phyloP scores from a whole-genome alignment of 2,113 vertebrate species.

The Anthoscopus minutus region DNA sequence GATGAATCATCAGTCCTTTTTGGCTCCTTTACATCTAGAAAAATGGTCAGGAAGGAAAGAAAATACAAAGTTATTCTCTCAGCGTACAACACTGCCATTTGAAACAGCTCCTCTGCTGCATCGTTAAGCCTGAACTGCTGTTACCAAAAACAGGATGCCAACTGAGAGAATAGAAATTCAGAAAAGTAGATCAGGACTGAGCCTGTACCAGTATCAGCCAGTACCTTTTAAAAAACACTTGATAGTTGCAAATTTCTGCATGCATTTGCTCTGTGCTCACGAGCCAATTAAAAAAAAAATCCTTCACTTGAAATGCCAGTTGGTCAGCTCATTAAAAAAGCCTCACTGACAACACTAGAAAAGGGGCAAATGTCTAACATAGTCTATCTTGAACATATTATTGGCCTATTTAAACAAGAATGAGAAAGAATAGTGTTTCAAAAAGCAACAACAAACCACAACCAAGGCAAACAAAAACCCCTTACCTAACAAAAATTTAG shows the following conservation, averaged over 20 bases:
- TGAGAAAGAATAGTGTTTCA: not conserved
- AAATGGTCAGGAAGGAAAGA: not conserved
- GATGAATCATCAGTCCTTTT: not conserved
- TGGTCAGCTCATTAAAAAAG: conserved; percentile 26
- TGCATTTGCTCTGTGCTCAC: not conserved
- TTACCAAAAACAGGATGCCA: not conserved
- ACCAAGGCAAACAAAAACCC: not conserved
- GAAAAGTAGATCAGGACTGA: not conserved
- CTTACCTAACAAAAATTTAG: not conserved
- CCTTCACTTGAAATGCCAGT: not conserved
- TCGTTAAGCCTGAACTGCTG: not conserved
- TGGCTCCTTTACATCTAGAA: not conserved
- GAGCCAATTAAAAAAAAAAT: not conserved
- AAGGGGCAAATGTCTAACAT: not conserved
- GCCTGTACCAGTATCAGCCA: not conserved
- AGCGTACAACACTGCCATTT: not conserved
- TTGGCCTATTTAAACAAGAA: not conserved
- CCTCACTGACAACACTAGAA: not conserved
- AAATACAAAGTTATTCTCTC: not conserved
- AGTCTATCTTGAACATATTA: not conserved
- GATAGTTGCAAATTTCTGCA: not conserved
- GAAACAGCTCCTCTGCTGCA: not conserved
- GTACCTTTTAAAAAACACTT: not conserved
- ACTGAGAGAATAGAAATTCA: not conserved
- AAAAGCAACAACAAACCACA: not conserved